These are phyloP conservation scores for Meloidogyne floridensis DNA, from an alignment of 1,140 invertebrate species.

Conservation along the genomic window DNA sequence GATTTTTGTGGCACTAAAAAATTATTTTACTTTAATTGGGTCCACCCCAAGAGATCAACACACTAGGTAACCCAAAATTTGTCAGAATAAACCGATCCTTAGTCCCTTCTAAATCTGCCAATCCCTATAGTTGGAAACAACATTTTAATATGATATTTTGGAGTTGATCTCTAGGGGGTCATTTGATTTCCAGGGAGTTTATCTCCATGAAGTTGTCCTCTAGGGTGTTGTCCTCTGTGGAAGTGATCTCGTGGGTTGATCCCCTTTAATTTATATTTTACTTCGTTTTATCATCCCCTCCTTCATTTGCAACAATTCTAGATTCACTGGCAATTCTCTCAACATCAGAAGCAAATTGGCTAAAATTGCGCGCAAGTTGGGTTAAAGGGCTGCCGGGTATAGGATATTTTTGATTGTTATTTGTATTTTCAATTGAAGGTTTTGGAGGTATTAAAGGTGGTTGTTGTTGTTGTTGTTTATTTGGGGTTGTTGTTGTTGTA, in stretches of 20 bases:
- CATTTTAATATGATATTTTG: too few species aligned
- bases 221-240: too few species aligned
- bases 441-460: slow-evolving; percentile 35
- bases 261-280: neutral
- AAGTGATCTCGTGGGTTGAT: too few species aligned
- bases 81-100: too few species aligned
- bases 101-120: too few species aligned
- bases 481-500: neutral
- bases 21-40: neutral
- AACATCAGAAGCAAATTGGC: slow-evolving; percentile 33
- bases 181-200: too few species aligned
- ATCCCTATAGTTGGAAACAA: too few species aligned
- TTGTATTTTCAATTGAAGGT: slow-evolving; percentile 13
- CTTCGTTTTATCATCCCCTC: neutral
- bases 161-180: too few species aligned
- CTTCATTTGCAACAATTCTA: neutral
- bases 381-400: slow-evolving; percentile 19
- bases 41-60: too few species aligned
- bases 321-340: slow-evolving; percentile 27
- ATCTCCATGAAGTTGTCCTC: too few species aligned
- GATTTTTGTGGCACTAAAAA: neutral
- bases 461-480: neutral
- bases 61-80: too few species aligned
- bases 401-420: slow-evolving; percentile 3
- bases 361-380: slow-evolving; percentile 37